phyloP scores from a whole-genome alignment of 2,888 invertebrate species.

The Tridacna gigas region DNA sequence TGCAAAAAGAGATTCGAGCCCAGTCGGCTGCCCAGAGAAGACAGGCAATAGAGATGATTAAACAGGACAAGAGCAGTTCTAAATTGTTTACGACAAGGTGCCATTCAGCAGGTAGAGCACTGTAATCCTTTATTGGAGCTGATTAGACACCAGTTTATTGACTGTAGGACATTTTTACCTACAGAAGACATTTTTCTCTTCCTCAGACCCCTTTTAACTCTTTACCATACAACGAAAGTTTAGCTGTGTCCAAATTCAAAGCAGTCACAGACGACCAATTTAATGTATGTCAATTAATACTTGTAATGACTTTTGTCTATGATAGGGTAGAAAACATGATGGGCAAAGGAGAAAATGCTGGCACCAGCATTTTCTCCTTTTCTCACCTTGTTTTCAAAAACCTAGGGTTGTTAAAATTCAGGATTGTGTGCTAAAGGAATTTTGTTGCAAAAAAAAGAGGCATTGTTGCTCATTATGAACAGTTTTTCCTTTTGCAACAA shows the following conservation, averaged over 20 bases:
- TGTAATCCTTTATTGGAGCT: not conserved
- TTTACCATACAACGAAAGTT: not conserved
- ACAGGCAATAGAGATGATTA: slow-evolving; percentile 63
- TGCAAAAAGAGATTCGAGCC: slow-evolving; percentile 80
- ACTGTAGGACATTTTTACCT: no score
- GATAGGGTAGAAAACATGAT: not conserved
- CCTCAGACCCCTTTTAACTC: not conserved
- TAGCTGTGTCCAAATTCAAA: no score
- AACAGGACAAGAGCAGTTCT: slow-evolving; percentile 57
- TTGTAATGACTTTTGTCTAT: no score
- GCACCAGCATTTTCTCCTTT: not conserved
- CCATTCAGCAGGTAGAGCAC: slow-evolving; percentile 55
- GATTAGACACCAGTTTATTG: no score
- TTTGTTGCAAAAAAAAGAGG: no score
- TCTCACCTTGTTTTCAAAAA: not conserved
- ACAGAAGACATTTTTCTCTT: no score
- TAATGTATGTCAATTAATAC: no score
- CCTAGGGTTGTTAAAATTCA: no score
- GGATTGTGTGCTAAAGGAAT: no score
- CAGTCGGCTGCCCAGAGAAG: slow-evolving; percentile 77
- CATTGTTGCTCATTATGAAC: no score
- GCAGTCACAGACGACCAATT: no score
- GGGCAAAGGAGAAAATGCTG: not conserved
- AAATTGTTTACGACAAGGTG: slow-evolving; percentile 52
- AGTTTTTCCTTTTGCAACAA: no score